Evolutionary conservation across 2,797 vertebrate species (phyloP), one percentile per base, ranked within the genome.

Genomic region (Sitta carolinensis): DNA sequence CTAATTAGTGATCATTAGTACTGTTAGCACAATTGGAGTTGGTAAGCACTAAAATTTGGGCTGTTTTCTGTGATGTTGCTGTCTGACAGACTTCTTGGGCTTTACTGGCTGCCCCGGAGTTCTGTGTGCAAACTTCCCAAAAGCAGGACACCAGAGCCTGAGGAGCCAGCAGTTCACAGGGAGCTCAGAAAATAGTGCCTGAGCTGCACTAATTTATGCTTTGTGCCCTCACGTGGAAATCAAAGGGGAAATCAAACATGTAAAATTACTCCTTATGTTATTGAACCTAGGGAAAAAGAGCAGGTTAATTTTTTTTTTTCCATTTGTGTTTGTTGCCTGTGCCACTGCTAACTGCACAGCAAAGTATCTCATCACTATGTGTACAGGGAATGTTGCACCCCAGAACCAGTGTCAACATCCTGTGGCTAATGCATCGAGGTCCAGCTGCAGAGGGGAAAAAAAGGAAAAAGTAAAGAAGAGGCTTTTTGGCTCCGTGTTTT

Each of bases 401-500:
- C 30, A 52, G 42, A 78, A 42, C 16, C 11, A 22, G 36, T 4
- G 36, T 11, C 38, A 77, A 0, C 55, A 42, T 43, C 50, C 61
- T n/a, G 0, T 30, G 11, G 29, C 36, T 36, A 34, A 7, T 32
- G 38, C 61, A 84, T 9, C 58, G 76, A 75, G 30, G 52, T 19
- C 23, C 50, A 81, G 42, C 22, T 78, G 70, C 32, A 48, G 23
- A 11, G 42, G 42, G 34, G 7, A 15, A 7, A 26, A 27, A 54
- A 12, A 3, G 11, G 8, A 21, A 66, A 38, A 66, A 38, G 8
- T 5, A 0, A 42, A 66, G 64, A 51, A 43, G 13, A 45, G 26
- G 25, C 2, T 42, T n/a, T 5, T 23, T 77, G 17, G 26, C 5
- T 55, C 5, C 19, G 1, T 13, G 2, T 38, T 84, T 55, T 1